These are phyloP conservation scores for Lanius collurio DNA, from an alignment of 2,113 vertebrate species.

Conservation along the genomic window DNA sequence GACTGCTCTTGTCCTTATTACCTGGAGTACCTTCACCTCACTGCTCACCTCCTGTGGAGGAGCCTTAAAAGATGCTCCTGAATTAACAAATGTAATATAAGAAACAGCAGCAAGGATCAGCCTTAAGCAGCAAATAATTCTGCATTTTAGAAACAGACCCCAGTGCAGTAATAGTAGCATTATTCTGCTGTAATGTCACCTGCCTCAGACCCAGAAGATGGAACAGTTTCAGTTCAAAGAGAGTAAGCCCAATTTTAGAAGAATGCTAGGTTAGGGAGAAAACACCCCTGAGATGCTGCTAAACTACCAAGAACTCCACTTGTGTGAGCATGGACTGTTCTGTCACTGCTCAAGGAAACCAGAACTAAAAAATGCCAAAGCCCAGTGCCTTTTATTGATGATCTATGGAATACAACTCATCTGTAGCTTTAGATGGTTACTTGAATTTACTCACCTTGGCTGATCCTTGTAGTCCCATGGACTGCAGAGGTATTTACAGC, in stretches of 20 bases:
- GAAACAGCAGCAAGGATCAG: background rate
- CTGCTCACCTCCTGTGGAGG: background rate
- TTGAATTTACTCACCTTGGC: background rate
- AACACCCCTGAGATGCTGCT: background rate
- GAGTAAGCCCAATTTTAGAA: background rate
- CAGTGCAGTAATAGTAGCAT: background rate
- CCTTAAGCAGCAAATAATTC: background rate
- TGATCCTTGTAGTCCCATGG: background rate
- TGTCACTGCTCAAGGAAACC: background rate
- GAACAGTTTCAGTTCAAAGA: background rate
- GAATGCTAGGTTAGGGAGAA: background rate
- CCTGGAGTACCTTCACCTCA: background rate
- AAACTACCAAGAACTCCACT: background rate
- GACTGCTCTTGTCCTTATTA: background rate
- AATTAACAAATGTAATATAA: background rate
- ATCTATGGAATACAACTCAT: background rate
- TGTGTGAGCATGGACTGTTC: background rate
- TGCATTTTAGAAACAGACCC: background rate
- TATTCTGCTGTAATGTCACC: background rate
- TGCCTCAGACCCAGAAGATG: background rate
- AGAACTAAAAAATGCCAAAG: background rate
- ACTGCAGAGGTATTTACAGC: background rate
- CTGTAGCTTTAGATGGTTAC: background rate
- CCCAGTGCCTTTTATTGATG: background rate
- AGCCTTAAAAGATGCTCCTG: background rate